Conservation (phyloP, 2,797 vertebrate genomes). For the Tapirus indicus region DNA sequence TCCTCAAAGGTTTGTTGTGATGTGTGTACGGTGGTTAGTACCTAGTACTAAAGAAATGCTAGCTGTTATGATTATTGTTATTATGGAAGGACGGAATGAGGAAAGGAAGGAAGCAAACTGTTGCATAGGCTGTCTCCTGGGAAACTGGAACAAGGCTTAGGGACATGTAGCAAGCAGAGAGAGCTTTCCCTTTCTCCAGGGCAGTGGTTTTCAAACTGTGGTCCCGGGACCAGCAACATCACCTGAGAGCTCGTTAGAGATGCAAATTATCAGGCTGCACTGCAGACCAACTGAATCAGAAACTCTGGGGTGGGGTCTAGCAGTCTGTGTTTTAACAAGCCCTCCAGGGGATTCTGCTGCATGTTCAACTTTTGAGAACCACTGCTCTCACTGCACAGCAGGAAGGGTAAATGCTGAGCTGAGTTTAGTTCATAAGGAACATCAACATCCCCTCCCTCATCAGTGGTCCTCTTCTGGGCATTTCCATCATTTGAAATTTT, state of each 20-base stretch:
- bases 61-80: background rate
- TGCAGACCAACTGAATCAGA: background rate
- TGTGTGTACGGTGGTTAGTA: background rate
- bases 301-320: background rate
- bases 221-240: background rate
- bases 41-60: background rate
- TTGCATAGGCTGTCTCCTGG: background rate
- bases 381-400: background rate
- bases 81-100: background rate
- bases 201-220: background rate
- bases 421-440: background rate
- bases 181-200: background rate
- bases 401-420: background rate
- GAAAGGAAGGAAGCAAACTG: background rate
- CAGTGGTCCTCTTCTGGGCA: background rate
- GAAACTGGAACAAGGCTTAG: background rate
- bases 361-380: background rate
- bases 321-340: background rate
- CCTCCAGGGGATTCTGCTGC: background rate
- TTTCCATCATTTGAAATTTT: background rate
- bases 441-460: background rate
- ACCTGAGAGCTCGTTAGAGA: constrained; percentile 29
- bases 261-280: background rate
- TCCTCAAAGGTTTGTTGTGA: background rate
- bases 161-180: background rate